Evolutionary conservation across 2,888 invertebrate genomes (phyloP).

Genomic region (Thelaira solivaga): DNA sequence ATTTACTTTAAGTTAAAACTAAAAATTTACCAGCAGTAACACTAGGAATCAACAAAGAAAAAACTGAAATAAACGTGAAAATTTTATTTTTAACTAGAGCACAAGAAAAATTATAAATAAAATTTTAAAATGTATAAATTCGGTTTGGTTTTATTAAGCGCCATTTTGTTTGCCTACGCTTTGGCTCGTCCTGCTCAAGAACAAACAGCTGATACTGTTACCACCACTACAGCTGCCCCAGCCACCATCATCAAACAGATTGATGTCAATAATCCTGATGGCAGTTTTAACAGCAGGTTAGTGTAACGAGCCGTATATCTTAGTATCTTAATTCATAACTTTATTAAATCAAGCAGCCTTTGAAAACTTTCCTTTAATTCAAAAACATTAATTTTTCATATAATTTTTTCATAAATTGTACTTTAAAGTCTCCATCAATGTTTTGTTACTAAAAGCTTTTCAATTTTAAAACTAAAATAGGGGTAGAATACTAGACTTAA

Average conservation of each 20-base stretch:
- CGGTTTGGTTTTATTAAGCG: conserved; percentile 66
- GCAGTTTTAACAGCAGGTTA: conserved; percentile 78
- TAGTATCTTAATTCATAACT: too few species aligned
- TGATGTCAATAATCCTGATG: conserved; percentile 77
- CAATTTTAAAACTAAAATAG: too few species aligned
- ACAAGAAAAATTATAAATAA: not conserved
- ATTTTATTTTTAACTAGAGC: conserved; percentile 44
- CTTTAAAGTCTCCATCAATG: too few species aligned
- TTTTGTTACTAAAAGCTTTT: too few species aligned
- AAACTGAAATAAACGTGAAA: conserved; percentile 37
- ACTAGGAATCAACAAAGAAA: conserved; percentile 51
- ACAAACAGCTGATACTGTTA: conserved; percentile 55
- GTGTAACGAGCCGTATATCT: too few species aligned
- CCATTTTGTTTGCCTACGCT: conserved; percentile 68
- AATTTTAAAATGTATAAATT: conserved; percentile 68
- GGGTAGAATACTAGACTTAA: too few species aligned
- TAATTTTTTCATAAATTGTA: too few species aligned
- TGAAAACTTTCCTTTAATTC: not conserved
- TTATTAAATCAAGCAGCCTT: too few species aligned
- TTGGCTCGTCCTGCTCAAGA: conserved; percentile 71
- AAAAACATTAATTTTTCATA: too few species aligned
- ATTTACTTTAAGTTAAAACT: conserved; percentile 18
- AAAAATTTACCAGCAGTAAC: not conserved
- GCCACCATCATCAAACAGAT: conserved; percentile 78
- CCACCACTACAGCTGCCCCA: conserved; percentile 73